phyloP scores from a whole-genome alignment of 2,113 vertebrate genomes.

The Reinhardtius hippoglossoides region DNA sequence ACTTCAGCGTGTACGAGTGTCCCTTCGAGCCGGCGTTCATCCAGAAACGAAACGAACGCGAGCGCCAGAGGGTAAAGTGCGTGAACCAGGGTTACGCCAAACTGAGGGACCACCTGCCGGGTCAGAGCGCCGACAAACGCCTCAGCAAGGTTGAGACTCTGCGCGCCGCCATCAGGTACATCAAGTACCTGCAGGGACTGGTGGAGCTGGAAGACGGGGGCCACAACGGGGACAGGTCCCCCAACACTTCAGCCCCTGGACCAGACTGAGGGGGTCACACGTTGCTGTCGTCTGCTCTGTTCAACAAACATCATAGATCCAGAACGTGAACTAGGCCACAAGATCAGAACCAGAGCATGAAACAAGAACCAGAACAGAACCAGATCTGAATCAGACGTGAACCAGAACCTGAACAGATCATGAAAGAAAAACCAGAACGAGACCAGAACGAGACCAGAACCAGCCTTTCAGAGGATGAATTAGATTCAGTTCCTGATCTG shows the following conservation, averaged over 20 bases:
- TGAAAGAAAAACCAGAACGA: background rate
- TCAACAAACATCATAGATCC: no score
- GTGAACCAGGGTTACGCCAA: conserved; percentile 89
- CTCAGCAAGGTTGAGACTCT: conserved; percentile 91
- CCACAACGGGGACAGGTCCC: conserved; percentile 38
- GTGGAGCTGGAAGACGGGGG: conserved; percentile 69
- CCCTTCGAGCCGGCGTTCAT: conserved; percentile 88
- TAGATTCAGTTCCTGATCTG: no score
- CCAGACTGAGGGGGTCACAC: conserved; percentile 55
- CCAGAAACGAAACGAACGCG: conserved; percentile 88
- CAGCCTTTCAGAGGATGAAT: background rate
- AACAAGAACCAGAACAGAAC: no score
- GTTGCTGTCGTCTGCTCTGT: no score
- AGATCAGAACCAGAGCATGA: no score
- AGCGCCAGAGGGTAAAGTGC: conserved; percentile 87
- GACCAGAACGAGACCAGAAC: background rate
- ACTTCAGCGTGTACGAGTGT: conserved; percentile 83
- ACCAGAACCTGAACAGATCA: no score
- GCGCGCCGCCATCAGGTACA: conserved; percentile 87
- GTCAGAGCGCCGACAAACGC: conserved; percentile 77
- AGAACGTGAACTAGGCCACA: no score
- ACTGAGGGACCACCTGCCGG: conserved; percentile 86
- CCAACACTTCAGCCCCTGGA: conserved; percentile 46
- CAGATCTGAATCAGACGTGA: no score
- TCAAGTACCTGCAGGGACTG: conserved; percentile 86